Evolutionary conservation across 2,797 vertebrate species (phyloP), one percentile per base, ranked within the genome.

Genomic region (Spinibarbus caldwelli): DNA sequence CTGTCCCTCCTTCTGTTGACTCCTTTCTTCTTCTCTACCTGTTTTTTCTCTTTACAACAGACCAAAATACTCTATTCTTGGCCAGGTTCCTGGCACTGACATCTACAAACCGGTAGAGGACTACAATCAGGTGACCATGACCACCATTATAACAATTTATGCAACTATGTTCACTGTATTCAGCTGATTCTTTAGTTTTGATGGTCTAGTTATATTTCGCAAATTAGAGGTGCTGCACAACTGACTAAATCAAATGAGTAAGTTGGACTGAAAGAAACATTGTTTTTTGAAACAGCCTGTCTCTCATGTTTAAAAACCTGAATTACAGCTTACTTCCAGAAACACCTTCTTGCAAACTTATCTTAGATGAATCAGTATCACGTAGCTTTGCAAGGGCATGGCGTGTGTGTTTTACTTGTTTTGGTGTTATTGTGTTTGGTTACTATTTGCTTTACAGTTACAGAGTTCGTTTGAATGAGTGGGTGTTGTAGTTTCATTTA

Each of bases 51-150:
- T 90, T 9, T 88, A 8, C 91, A 90, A 47, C 91, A 99, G 98
- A 72, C 97, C 98, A 1, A 95, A 88, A 72, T 99, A 99, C 90
- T 98, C 97, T 36, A 29, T 97, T 29, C 92, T 99, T 86, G 98
- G 97, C 5, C 96, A 95, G 88, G 88, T 99, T 79, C 90, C 95
- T 2, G 83, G 92, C 78, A 98, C 97, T 0, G 95, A 97, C 12
- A 88, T 98, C 90, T 99, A 99, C 93, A 96, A 91, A 93, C 97
- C 99, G 0, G 54, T 97, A 84, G 93, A 94, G 0, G 95, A 96
- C 72, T 98, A 96, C 19, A 90, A 91, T 43, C 95, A 95, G 96
- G 98, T 99, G 95, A 80, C 31, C 67, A 34, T 68, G 64, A 70
- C 47, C 73, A 45, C 31, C 12, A 15, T 15, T 23, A 68, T 72